Evolutionary conservation across 2,888 invertebrate genomes (phyloP).

Genomic region (Dyspetes luteomarginatus): DNA sequence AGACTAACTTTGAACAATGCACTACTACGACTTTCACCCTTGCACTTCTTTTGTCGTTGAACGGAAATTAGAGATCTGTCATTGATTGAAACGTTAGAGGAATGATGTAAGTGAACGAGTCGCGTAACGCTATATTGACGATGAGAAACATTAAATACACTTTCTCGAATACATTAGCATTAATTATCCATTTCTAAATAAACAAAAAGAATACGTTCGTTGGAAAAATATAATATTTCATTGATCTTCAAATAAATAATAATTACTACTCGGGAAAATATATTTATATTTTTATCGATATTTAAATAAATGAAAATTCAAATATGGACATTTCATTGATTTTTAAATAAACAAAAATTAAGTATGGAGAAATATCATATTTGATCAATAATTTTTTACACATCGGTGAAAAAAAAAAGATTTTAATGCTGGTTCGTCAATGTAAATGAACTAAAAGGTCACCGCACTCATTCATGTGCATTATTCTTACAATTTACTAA

Average conservation of each 20-base stretch:
- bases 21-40: slow-evolving; percentile 65
- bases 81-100: slow-evolving; percentile 51
- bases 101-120: slow-evolving; percentile 31
- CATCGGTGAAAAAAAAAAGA: too few relatives aligned
- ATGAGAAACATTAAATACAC: slow-evolving; percentile 33
- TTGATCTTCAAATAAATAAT: not conserved
- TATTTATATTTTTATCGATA: too few relatives aligned
- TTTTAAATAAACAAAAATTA: too few relatives aligned
- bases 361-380: too few relatives aligned
- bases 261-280: too few relatives aligned
- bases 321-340: too few relatives aligned
- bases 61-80: slow-evolving; percentile 65
- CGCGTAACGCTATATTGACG: not conserved
- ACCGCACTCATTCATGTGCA: too few relatives aligned
- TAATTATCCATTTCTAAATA: slow-evolving; percentile 10
- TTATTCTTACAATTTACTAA: too few relatives aligned
- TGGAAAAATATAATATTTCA: not conserved
- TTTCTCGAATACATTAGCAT: slow-evolving; percentile 55
- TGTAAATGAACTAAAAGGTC: too few relatives aligned
- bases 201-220: not conserved
- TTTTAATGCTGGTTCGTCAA: too few relatives aligned
- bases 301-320: too few relatives aligned
- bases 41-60: slow-evolving; percentile 68
- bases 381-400: too few relatives aligned
- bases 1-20: slow-evolving; percentile 51